phyloP scores from a whole-genome alignment of 2,113 vertebrate genomes.

The Thomomys bottae region DNA sequence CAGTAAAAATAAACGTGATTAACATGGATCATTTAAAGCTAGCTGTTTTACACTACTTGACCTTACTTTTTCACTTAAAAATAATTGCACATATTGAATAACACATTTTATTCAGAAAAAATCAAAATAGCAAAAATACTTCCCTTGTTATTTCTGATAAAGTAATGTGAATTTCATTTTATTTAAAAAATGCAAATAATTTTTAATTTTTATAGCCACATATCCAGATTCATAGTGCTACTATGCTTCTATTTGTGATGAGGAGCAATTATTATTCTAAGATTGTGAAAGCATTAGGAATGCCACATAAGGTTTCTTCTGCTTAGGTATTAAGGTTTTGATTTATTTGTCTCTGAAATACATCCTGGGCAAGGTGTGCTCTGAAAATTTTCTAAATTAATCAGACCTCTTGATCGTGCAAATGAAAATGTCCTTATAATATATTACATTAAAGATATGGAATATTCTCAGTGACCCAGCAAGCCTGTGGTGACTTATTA shows the following conservation, averaged over 20 bases:
- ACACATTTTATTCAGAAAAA: neutral
- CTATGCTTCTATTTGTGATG: conserved; percentile 15
- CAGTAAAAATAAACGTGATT: conserved; percentile 6
- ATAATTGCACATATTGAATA: neutral
- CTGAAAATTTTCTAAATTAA: conserved; percentile 61
- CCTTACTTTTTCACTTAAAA: neutral
- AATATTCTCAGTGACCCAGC: neutral
- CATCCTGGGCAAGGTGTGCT: conserved; percentile 12
- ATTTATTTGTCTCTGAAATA: conserved; percentile 59
- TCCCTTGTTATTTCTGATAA: neutral
- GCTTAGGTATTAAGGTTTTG: neutral
- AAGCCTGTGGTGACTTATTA: neutral
- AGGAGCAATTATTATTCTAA: conserved; percentile 32
- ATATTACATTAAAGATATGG: conserved; percentile 27
- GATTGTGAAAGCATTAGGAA: neutral
- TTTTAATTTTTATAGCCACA: conserved; percentile 19
- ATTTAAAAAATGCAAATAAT: neutral
- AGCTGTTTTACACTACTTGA: neutral
- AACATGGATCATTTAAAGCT: neutral
- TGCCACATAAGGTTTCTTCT: neutral
- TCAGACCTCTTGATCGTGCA: neutral
- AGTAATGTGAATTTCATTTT: neutral
- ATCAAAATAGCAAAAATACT: neutral
- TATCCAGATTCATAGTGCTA: neutral
- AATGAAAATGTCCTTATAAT: conserved; percentile 32